Evolutionary conservation across 2,888 invertebrate genomes (phyloP).

Genomic region (Amitus sp.): DNA sequence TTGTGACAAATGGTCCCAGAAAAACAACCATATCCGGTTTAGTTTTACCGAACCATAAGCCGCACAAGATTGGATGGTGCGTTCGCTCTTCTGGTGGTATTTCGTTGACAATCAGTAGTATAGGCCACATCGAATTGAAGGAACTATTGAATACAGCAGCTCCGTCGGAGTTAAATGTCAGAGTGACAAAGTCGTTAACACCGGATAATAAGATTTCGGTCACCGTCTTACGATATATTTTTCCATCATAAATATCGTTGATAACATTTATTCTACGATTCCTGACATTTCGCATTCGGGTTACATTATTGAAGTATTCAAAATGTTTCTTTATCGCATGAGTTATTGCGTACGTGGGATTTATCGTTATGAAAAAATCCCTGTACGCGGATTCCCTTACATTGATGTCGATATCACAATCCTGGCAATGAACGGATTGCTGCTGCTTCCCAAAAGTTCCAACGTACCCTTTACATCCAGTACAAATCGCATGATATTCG

Average conservation of each 20-base stretch:
- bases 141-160: slow-evolving; percentile 28
- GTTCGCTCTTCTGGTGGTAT: slow-evolving; percentile 19
- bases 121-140: slow-evolving; percentile 31
- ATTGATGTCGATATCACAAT: slow-evolving; percentile 6
- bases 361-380: slow-evolving; percentile 16
- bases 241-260: slow-evolving; percentile 28
- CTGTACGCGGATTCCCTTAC: neutral
- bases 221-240: slow-evolving; percentile 18
- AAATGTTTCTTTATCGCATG: slow-evolving; percentile 3
- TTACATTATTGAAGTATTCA: slow-evolving; percentile 12
- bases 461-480: slow-evolving; percentile 8
- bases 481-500: slow-evolving; percentile 19
- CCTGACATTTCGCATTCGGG: slow-evolving; percentile 10
- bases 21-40: slow-evolving; percentile 33
- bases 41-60: slow-evolving; percentile 29
- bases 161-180: slow-evolving; percentile 36
- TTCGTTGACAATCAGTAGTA: slow-evolving; percentile 31
- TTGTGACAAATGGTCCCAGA: slow-evolving; percentile 21
- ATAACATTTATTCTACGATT: too few relatives aligned
- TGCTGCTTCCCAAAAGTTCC: slow-evolving; percentile 7
- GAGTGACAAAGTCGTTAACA: slow-evolving; percentile 14
- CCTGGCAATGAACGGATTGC: slow-evolving; percentile 2
- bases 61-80: slow-evolving; percentile 13
- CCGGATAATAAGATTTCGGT: slow-evolving; percentile 1
- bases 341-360: slow-evolving; percentile 13